phyloP scores from a whole-genome alignment of 2,888 invertebrate genomes.

The Drosophila nigricruria region DNA sequence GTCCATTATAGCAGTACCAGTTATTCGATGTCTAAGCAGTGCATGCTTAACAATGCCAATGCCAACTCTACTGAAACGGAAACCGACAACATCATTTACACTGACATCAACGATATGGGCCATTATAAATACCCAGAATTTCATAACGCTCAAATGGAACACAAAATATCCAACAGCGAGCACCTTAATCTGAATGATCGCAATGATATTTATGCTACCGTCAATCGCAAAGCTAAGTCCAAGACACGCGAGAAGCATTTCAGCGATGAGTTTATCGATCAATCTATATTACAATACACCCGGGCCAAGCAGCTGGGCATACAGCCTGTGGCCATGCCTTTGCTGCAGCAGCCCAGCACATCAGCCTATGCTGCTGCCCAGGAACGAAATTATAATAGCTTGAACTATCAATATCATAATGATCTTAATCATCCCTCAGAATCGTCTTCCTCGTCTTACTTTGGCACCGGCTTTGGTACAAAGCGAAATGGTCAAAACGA shows the following conservation, averaged over 20 bases:
- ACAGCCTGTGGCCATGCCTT: constrained; percentile 41
- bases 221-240: constrained; percentile 85
- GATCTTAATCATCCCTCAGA: constrained; percentile 85
- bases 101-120: constrained; percentile 85
- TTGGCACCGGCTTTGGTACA: constrained; percentile 81
- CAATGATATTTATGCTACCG: constrained; percentile 85
- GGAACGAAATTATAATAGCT: constrained; percentile 68
- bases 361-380: constrained; percentile 71
- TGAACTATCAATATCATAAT: constrained; percentile 82
- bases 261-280: constrained; percentile 85
- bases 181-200: constrained; percentile 83
- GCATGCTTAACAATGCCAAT: constrained; percentile 84
- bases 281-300: constrained; percentile 83
- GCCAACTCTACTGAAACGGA: constrained; percentile 85
- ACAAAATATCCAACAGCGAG: constrained; percentile 83
- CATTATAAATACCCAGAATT: constrained; percentile 83
- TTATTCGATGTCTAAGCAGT: constrained; percentile 86
- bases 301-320: constrained; percentile 81
- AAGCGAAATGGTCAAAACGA: constrained; percentile 75
- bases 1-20: constrained; percentile 86
- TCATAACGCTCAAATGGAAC: constrained; percentile 74
- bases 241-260: constrained; percentile 84
- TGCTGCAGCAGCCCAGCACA: constrained; percentile 62
- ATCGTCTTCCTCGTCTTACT: constrained; percentile 84
- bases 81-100: constrained; percentile 85